Evolutionary conservation across 2,113 vertebrate genomes (phyloP).

Genomic region (Fulmarus glacialis): DNA sequence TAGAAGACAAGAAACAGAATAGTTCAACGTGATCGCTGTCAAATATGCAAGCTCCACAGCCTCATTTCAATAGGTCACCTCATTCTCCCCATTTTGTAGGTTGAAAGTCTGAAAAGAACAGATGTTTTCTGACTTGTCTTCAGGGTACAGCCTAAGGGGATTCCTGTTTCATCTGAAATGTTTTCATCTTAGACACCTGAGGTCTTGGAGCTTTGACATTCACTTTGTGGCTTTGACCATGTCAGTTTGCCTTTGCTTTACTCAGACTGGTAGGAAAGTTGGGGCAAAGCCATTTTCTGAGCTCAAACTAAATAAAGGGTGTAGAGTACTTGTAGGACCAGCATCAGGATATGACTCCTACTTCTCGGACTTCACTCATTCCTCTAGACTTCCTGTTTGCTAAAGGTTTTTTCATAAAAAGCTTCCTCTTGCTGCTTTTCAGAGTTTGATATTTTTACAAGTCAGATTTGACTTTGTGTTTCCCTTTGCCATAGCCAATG

Average conservation of each 20-base stretch:
- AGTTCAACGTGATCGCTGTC: no score
- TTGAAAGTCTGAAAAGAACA: not conserved
- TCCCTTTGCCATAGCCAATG: not conserved
- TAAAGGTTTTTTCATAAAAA: not conserved
- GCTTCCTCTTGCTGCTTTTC: not conserved
- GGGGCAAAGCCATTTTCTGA: not conserved
- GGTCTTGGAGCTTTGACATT: not conserved
- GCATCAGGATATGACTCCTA: not conserved
- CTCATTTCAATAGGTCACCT: no score
- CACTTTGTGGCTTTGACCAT: not conserved
- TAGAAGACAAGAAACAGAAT: not conserved
- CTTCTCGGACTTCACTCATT: not conserved
- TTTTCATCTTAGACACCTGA: not conserved
- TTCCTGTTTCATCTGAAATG: not conserved
- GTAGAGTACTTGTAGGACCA: not conserved
- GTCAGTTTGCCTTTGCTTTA: not conserved
- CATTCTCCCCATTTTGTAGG: not conserved
- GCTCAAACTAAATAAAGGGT: not conserved
- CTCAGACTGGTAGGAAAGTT: not conserved
- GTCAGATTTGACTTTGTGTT: not conserved
- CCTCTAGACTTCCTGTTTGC: not conserved
- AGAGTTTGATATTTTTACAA: not conserved
- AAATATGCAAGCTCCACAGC: no score
- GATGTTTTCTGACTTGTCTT: not conserved
- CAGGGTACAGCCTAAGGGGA: not conserved